Base-by-base conservation (phyloP, 2,797 vertebrate species). In the Danio tinwini region DNA sequence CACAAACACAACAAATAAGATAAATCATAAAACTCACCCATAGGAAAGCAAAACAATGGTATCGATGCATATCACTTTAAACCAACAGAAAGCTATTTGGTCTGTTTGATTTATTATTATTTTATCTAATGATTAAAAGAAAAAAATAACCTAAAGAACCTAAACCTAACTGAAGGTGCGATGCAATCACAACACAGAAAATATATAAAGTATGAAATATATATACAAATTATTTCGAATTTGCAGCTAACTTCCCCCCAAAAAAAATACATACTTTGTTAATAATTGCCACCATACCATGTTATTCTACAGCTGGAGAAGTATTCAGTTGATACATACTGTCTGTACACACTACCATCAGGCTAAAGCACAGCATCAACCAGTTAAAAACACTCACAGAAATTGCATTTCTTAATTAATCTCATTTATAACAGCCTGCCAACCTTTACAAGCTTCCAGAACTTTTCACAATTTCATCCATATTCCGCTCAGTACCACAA, bases 391-490 rank as follows among this genome's bases (percentile, higher is more conserved):
- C 13, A 61, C 29, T 61, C 16, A 6, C 7, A 62, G 16, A 52
- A 52, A 69, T 10, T 39, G 16, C 50, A 19, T 42, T 70, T 55
- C 49, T 19, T 47, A 21, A 65, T 65, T 7, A 17, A 45, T 63
- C 40, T 17, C 8, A 13, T 67, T 63, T 63, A 12, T 44, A 42
- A 42, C 61, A 63, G 39, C 37, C 39, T 63, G 39, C 37, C 14
- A 68, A 29, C 44, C 7, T 21, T 49, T 39, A 29, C 9, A 1
- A 17, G 10, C 37, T 55, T 53, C 16, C 37, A 53, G 68, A 70
- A 55, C 68, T 17, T 63, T 63, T 17, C 16, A 61, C 29, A 55
- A 53, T 70, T 55, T 19, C 37, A 19, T 42, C 37, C 68, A 70
- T 8, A 70, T 70, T 52, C 16, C 52, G 39, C 45, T 39, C 3